Conservation (phyloP, 1,140 invertebrate genomes). For the Neodiprion pinetum region DNA sequence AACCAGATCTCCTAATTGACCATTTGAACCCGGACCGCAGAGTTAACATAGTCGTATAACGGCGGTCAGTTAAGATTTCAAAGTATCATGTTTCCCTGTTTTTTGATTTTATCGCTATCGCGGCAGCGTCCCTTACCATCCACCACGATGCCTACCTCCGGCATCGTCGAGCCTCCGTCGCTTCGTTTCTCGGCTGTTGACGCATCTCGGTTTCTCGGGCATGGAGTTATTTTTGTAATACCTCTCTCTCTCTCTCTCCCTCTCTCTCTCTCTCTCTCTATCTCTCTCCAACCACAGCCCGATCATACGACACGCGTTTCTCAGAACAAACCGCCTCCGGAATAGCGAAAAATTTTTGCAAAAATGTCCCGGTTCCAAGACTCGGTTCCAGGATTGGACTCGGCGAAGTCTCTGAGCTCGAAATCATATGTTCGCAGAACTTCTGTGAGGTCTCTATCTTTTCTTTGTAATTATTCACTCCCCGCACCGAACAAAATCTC, state of each 20-base stretch:
- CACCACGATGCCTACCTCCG: not conserved
- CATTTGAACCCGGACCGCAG: too few relatives aligned
- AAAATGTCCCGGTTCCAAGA: too few relatives aligned
- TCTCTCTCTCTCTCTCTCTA: not conserved
- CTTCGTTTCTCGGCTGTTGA: not conserved
- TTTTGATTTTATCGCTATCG: not conserved
- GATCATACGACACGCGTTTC: too few relatives aligned
- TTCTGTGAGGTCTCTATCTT: too few relatives aligned
- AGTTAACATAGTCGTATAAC: not conserved
- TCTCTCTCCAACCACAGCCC: not conserved
- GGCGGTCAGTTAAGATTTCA: constrained; percentile 1
- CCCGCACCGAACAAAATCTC: too few relatives aligned
- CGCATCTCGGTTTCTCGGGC: not conserved
- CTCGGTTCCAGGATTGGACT: too few relatives aligned
- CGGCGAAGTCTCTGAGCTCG: too few relatives aligned
- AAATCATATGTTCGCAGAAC: too few relatives aligned
- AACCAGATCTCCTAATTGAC: too few relatives aligned
- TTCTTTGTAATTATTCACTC: too few relatives aligned
- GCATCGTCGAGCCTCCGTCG: not conserved
- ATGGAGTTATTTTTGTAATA: not conserved
- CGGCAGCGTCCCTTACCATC: not conserved
- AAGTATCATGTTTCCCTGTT: constrained; percentile 4
- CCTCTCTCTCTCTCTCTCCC: not conserved
- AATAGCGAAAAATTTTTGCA: too few relatives aligned
- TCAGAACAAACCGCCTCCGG: too few relatives aligned